Evolutionary conservation across 2,797 vertebrate genomes (phyloP).

Genomic region (Chanos chanos): DNA sequence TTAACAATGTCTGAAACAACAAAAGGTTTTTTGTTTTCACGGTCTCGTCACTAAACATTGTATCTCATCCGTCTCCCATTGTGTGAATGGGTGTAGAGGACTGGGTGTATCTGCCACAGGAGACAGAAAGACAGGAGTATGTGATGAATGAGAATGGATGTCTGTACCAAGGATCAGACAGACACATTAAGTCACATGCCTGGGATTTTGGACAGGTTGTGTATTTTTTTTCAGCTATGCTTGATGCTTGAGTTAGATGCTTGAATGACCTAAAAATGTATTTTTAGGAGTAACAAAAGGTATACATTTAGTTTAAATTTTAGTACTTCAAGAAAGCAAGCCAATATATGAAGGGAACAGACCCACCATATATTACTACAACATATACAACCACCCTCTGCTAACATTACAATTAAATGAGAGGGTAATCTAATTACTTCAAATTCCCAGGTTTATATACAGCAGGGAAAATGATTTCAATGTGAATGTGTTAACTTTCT

Average conservation of each 20-base stretch:
- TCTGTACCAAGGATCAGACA: conserved; percentile 70
- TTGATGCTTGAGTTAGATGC: no score
- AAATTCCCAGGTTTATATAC: background rate
- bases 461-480: background rate
- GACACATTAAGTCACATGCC: conserved; percentile 49
- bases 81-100: conserved; percentile 66
- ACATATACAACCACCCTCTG: no score
- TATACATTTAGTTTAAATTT: no score
- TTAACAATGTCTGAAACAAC: background rate
- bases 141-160: conserved; percentile 78
- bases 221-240: no score
- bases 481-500: background rate
- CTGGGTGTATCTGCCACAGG: conserved; percentile 69
- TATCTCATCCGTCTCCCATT: background rate
- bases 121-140: conserved; percentile 73
- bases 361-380: no score
- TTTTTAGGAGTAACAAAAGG: no score
- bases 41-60: no score
- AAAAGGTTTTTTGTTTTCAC: background rate
- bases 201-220: conserved; percentile 90
- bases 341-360: no score
- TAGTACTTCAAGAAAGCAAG: no score
- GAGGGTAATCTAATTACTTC: no score
- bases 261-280: no score
- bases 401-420: no score